Base-by-base conservation (phyloP, 2,888 invertebrate species). In the Cantharis rustica region DNA sequence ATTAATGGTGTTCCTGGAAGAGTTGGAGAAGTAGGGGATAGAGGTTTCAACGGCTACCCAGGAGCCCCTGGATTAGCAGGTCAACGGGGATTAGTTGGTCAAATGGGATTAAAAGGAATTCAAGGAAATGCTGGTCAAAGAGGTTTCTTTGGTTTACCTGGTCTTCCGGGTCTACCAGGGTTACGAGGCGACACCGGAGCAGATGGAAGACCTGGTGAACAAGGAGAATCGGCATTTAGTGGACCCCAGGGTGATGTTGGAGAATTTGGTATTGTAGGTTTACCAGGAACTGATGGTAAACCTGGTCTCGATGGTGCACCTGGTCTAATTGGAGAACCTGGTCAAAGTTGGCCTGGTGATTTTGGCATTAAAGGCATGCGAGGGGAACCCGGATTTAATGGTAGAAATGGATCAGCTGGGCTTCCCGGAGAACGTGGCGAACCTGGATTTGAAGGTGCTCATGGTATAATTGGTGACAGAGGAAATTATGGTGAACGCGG, bases 181-280 rank as follows among this genome's bases (percentile, higher is more conserved):
- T 86, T 80, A 26, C 82, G 83, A 66, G 90, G 91, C 11, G 86
- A 86, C 3, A 77, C 81, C 1, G 91, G 91, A n/a, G 81, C 82
- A 20, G 80, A 84, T 11, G 89, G 89, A 10, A 79, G 82, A 61
- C 83, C 83, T 70, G 89, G 89, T 69, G 81, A 84, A 31, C 86
- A 83, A 81, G 95, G 95, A 77, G 91, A 92, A n/a, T 88, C 90
- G 69, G 89, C 93, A 0, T 89, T 90, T 71, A 91, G 90, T 79
- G 93, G 93, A 1, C 88, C 89, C 75, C 91, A 92, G 85, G 94
- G 94, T 61, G 92, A 93, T 16, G 47, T 66, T 3, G 93, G 93
- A 72, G 88, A 88, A 31, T 80, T 85, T 15, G 93, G 92, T 10
- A 77, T 79, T 20, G 82, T 82, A 75, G 92, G 92, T 16, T 85